Evolutionary conservation across 2,797 vertebrate genomes (phyloP), one percentile per base, ranked within the genome.

Genomic region (Natrix natrix): DNA sequence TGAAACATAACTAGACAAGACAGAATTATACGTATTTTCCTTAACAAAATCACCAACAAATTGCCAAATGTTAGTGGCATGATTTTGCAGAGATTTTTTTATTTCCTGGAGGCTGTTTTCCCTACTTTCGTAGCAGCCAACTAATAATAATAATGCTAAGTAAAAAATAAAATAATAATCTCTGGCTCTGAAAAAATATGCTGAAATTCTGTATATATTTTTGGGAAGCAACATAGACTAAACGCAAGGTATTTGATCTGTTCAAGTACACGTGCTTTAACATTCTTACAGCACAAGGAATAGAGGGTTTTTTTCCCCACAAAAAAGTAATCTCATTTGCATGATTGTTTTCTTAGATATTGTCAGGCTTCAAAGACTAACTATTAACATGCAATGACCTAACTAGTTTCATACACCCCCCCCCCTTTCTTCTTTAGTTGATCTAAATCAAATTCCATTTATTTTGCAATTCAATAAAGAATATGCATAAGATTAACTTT

Each of bases 401-500:
- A 93, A 66, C 54, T 61, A 91, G 57, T 57, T 61, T 90, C 55
- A 89, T 74, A n/a, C 13, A 16, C 94, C 83, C 89, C 78, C 59
- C 5, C 89, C 83, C 59, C 5, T 94, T 10, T 54, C 26, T 69
- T 93, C 86, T 88, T 95, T 87, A 91, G 1, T 88, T 94, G 69
- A 91, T 95, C 93, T 86, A 93, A 93, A 88, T 92, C 88, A 94
- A 66, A 94, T 90, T 94, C 54, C 52, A 32, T 92, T 91, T 88
- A 94, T 93, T 83, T 95, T 96, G 94, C 90, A 94, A 93, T 96
- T 97, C 96, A 96, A 91, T 95, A 92, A 96, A 95, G 74, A 94
- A 92, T 78, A 94, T 95, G 92, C 59, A 96, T 94, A 95, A 96
- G 95, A 96, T 97, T 96, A 95, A 97, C 92, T 91, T 56, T 95